These are phyloP conservation scores for Mesorhabditis belari DNA, from an alignment of 2,888 invertebrate genomes.

Conservation along the genomic window DNA sequence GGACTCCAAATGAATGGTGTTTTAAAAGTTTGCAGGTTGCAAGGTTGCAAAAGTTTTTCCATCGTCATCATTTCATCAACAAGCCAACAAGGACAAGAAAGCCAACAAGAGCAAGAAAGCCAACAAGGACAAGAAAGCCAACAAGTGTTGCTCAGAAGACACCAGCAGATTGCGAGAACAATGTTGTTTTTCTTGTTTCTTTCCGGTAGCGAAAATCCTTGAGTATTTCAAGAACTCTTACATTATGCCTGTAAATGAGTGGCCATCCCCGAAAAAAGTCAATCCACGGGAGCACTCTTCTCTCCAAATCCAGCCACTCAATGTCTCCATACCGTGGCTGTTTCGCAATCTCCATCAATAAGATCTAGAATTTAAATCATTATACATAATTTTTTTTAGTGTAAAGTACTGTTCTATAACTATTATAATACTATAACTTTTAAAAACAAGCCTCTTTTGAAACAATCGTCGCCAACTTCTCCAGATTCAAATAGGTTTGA, in stretches of 20 bases:
- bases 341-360: slow-evolving; percentile 26
- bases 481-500: slow-evolving; percentile 30
- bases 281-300: slow-evolving; percentile 15
- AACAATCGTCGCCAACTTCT: slow-evolving; percentile 18
- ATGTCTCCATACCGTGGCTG: slow-evolving; percentile 23
- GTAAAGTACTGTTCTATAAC: neutral
- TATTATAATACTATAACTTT: neutral
- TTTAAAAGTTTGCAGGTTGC: no score
- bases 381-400: neutral
- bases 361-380: slow-evolving; percentile 8
- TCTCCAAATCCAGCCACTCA: slow-evolving; percentile 24
- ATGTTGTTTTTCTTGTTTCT: no score
- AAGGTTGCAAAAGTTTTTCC: no score
- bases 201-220: no score
- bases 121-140: no score
- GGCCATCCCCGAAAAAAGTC: slow-evolving; percentile 30
- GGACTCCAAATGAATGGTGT: no score
- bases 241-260: slow-evolving; percentile 20
- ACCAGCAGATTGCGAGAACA: no score
- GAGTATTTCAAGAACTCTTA: slow-evolving; percentile 6
- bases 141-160: no score
- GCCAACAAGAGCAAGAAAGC: no score
- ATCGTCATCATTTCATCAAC: no score
- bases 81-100: no score
- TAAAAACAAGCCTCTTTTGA: slow-evolving; percentile 14